Conservation (phyloP, 2,797 vertebrate species). For the Lepus oiostolus region DNA sequence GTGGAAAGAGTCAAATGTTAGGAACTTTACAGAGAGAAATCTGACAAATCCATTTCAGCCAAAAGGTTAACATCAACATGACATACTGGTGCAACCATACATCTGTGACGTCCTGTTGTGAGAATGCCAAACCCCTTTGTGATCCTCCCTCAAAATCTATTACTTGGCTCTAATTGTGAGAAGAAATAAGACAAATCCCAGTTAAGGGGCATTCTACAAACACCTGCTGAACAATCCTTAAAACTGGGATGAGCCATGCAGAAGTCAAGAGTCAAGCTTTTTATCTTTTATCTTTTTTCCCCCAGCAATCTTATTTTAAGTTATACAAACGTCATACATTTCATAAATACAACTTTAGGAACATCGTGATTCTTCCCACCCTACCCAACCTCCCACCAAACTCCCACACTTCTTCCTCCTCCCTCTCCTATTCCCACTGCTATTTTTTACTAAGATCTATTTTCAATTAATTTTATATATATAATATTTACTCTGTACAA, state of each 20-base stretch:
- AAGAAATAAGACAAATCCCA: neutral
- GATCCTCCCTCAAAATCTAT: neutral
- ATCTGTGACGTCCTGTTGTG: neutral
- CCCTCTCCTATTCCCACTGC: no score
- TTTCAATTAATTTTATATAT: no score
- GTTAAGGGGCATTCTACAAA: neutral
- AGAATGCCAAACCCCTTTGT: neutral
- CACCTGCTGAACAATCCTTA: neutral
- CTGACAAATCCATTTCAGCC: neutral
- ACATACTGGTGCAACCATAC: rapidly evolving
- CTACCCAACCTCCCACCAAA: no score
- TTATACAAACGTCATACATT: no score
- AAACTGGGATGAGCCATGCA: neutral
- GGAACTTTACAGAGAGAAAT: neutral
- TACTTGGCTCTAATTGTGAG: neutral
- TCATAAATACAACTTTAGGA: no score
- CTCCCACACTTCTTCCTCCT: no score
- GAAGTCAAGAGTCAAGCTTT: no score
- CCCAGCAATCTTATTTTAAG: no score
- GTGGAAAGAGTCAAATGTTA: neutral
- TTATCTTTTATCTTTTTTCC: no score
- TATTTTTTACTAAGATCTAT: no score
- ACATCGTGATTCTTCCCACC: no score
- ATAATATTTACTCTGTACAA: no score
- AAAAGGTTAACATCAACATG: neutral